Conservation (phyloP, 2,888 invertebrate species). For the Rhopalosiphum nymphaeae region DNA sequence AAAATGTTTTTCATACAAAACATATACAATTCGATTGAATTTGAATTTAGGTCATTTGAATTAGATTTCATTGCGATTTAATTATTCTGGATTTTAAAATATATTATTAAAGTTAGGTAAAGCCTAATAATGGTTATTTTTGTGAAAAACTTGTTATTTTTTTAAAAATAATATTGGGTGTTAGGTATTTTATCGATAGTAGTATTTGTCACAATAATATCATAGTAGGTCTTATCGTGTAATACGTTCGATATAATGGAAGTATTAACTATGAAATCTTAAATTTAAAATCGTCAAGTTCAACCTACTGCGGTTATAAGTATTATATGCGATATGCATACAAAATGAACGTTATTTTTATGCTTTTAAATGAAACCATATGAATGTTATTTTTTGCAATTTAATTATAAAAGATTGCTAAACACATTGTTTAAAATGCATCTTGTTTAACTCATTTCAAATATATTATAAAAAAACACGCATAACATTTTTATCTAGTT, state of each 20-base stretch:
- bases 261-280: not conserved
- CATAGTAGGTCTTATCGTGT: not conserved
- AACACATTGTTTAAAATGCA: not conserved
- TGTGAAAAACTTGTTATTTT: not conserved
- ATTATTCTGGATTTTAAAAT: not conserved
- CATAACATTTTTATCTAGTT: not conserved
- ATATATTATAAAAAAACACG: not conserved
- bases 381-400: not conserved
- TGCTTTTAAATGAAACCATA: not conserved
- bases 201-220: not conserved
- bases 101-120: not conserved
- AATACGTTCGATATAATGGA: not conserved
- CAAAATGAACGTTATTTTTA: not conserved
- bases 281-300: not conserved
- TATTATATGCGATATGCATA: not conserved
- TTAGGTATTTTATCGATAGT: not conserved
- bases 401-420: not conserved
- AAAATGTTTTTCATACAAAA: not conserved
- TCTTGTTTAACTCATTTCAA: not conserved
- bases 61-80: not conserved
- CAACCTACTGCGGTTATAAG: not conserved
- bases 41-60: not conserved
- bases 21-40: not conserved
- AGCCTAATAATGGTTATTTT: not conserved
- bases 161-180: not conserved